Percentiles rank a stretch among this genome's conserved stretches.
These are phyloP conservation scores for Drosophila birchii DNA, from an alignment of 2,888 invertebrate genomes.

Conservation along the genomic window DNA sequence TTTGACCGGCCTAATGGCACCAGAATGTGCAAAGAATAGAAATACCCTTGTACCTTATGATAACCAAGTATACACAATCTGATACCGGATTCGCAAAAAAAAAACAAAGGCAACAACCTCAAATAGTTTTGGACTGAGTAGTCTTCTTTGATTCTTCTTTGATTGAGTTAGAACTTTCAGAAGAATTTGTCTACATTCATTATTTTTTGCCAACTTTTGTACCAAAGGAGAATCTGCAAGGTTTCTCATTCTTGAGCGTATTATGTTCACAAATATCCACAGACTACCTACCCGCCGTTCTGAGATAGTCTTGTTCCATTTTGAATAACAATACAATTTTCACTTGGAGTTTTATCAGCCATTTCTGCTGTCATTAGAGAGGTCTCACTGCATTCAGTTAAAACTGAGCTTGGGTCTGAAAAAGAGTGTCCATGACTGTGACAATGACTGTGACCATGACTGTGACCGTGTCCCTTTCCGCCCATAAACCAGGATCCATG, in stretches of 20 bases:
- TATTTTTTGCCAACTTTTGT: no score
- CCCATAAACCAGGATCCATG: constrained; percentile 88
- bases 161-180: no score
- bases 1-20: neutral
- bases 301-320: constrained; percentile 50
- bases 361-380: constrained; percentile 1
- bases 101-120: no score
- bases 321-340: constrained; percentile 55
- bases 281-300: constrained; percentile 35
- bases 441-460: constrained; percentile 43
- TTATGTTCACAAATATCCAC: neutral
- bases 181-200: no score
- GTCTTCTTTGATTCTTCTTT: no score
- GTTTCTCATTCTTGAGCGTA: no score
- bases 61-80: no score
- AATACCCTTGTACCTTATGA: no score
- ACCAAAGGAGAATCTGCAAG: no score
- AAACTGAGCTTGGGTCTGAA: neutral
- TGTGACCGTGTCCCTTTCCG: constrained; percentile 67
- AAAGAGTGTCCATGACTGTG: constrained; percentile 25
- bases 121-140: no score
- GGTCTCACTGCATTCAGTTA: constrained; percentile 8
- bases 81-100: no score
- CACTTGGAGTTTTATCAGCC: constrained; percentile 34
- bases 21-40: no score